Conservation (phyloP, 2,888 invertebrate genomes). For the Nemurella pictetii region DNA sequence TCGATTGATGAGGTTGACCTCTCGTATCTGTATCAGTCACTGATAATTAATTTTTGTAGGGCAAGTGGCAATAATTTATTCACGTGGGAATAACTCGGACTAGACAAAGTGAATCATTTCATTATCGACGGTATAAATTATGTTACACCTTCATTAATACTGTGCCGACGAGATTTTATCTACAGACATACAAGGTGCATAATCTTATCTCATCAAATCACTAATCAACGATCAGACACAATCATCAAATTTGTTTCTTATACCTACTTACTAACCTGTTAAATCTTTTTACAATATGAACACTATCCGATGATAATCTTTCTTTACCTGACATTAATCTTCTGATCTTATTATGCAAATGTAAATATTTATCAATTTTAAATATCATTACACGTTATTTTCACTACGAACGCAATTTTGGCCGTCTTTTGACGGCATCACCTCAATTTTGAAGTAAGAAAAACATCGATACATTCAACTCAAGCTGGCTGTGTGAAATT, state of each 20-base stretch:
- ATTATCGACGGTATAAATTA: not conserved
- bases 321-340: not conserved
- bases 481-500: not conserved
- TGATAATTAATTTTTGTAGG: not conserved
- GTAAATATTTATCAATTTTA: no score
- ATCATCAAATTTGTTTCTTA: not conserved
- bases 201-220: not conserved
- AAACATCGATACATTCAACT: not conserved
- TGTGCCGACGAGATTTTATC: not conserved
- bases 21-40: not conserved
- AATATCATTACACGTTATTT: no score
- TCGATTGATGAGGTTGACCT: not conserved
- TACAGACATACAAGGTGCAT: not conserved
- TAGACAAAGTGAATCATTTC: not conserved
- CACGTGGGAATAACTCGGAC: not conserved
- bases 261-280: not conserved
- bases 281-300: not conserved
- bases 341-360: no score
- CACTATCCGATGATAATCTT: not conserved
- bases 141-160: not conserved
- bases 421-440: no score
- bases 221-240: not conserved
- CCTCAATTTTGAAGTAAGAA: no score
- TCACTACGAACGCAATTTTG: no score
- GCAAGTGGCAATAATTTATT: not conserved